These are phyloP conservation scores for Diadema setosum DNA, from an alignment of 35 echinoderm and acorn worm species.

Conservation along the genomic window DNA sequence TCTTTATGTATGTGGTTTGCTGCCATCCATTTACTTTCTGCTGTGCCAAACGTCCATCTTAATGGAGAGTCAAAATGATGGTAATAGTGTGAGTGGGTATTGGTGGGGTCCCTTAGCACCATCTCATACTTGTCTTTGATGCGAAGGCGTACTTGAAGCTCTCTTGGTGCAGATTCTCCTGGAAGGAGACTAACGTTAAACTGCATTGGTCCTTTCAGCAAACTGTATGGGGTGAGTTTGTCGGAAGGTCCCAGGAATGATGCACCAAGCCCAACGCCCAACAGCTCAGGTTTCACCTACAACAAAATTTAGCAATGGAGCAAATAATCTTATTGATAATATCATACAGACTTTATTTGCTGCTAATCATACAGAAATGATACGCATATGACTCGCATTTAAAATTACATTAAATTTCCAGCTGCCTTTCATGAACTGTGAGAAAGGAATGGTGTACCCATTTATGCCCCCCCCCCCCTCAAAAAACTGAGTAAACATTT, in stretches of 20 bases:
- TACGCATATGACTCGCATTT: no score
- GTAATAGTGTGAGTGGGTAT: neutral
- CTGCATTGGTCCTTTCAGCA: neutral
- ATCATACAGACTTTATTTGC: no score
- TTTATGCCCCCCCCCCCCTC: no score
- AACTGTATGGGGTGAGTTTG: neutral
- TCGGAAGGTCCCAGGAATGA: neutral
- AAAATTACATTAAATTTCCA: no score
- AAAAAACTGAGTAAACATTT: no score
- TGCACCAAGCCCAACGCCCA: neutral
- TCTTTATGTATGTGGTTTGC: neutral
- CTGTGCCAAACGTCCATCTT: neutral
- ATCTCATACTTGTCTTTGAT: neutral
- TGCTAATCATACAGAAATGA: no score
- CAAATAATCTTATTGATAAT: no score
- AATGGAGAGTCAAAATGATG: neutral
- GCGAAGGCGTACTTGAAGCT: neutral
- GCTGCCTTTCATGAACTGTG: no score
- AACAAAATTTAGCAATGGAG: no score
- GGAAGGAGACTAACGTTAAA: conserved; percentile 13
- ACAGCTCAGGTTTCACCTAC: neutral
- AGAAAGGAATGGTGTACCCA: no score
- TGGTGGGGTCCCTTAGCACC: neutral
- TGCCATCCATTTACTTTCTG: neutral
- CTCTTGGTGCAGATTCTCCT: neutral